These are phyloP conservation scores for Hartigia nigra DNA, from an alignment of 2,888 invertebrate species.

Conservation along the genomic window DNA sequence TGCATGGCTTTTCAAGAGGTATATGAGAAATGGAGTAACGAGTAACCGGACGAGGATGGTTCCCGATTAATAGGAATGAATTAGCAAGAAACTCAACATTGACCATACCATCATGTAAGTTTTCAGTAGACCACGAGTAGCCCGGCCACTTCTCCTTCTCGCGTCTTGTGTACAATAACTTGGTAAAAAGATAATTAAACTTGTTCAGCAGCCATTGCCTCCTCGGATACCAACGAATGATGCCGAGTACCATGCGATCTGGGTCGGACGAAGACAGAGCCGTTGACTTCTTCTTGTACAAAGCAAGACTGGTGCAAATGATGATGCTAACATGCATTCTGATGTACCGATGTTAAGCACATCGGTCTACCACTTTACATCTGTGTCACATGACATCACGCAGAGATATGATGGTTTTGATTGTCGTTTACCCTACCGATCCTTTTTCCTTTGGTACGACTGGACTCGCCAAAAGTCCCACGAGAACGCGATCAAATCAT, in stretches of 20 bases:
- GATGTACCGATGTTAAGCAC: constrained; percentile 57
- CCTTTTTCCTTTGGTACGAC: constrained; percentile 48
- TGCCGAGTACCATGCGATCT: constrained; percentile 41
- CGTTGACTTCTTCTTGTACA: constrained; percentile 48
- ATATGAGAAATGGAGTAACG: constrained; percentile 32
- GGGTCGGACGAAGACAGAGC: constrained; percentile 42
- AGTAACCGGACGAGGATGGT: constrained; percentile 45
- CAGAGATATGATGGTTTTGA: constrained; percentile 65
- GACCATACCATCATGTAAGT: constrained; percentile 60
- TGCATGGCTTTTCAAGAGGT: not conserved
- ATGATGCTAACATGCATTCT: constrained; percentile 56
- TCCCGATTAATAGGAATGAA: constrained; percentile 34
- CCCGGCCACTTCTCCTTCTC: constrained; percentile 58
- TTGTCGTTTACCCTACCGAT: constrained; percentile 52
- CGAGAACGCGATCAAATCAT: constrained; percentile 33
- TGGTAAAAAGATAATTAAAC: constrained; percentile 63
- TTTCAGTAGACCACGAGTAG: constrained; percentile 65
- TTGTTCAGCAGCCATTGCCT: constrained; percentile 63
- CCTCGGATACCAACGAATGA: constrained; percentile 41
- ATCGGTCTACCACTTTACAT: constrained; percentile 60
- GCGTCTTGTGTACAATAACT: constrained; percentile 46
- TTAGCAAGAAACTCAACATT: constrained; percentile 35
- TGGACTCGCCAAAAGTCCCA: constrained; percentile 39
- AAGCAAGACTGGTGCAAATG: constrained; percentile 55
- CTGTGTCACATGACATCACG: constrained; percentile 62